These are phyloP conservation scores for Rhynchophorus ferrugineus DNA, from an alignment of 1,140 invertebrate genomes.

Conservation along the genomic window DNA sequence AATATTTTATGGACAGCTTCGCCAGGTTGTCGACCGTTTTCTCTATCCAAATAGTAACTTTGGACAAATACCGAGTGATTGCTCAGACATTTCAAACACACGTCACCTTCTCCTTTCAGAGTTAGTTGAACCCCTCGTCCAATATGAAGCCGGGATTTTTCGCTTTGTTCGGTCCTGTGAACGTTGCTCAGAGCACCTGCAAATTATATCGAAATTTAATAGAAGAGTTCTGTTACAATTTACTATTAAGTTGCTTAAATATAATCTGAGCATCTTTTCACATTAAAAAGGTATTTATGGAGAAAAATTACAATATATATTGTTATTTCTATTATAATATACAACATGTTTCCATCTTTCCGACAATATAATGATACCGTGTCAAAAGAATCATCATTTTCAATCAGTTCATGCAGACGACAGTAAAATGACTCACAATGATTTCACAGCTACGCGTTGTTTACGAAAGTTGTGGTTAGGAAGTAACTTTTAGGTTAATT, in stretches of 20 bases:
- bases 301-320: neutral
- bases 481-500: too few relatives aligned
- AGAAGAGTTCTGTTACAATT: neutral
- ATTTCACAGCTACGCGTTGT: too few relatives aligned
- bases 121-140: slow-evolving; percentile 94
- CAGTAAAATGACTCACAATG: too few relatives aligned
- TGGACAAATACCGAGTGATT: slow-evolving; percentile 98
- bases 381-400: too few relatives aligned
- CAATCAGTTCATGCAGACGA: too few relatives aligned
- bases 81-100: slow-evolving; percentile 91
- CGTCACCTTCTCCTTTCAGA: slow-evolving; percentile 89
- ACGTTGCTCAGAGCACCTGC: slow-evolving; percentile 93
- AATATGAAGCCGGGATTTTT: slow-evolving; percentile 65
- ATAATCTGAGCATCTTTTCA: too few relatives aligned
- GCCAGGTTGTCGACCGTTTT: slow-evolving; percentile 89
- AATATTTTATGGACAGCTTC: slow-evolving; percentile 99
- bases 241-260: neutral
- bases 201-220: slow-evolving; percentile 1
- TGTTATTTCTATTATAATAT: too few relatives aligned
- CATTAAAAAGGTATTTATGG: too few relatives aligned
- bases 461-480: too few relatives aligned
- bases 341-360: too few relatives aligned
- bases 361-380: too few relatives aligned
- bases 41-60: slow-evolving; percentile 94
- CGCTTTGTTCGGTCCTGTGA: slow-evolving; percentile 90